Evolutionary conservation across 2,797 vertebrate genomes (phyloP).

Genomic region (Characodon lateralis): DNA sequence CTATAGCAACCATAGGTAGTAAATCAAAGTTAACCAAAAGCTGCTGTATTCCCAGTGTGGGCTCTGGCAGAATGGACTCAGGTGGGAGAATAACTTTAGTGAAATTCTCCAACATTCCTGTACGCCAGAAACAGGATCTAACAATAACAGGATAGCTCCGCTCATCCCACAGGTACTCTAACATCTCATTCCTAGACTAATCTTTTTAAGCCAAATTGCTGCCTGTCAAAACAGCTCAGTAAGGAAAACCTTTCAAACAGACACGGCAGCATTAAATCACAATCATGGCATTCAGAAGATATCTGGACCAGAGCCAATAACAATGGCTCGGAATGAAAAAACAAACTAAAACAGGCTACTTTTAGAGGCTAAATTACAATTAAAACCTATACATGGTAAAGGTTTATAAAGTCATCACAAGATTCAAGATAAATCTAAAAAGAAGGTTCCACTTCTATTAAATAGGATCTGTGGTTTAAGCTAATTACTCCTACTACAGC

Average conservation of each 20-base stretch:
- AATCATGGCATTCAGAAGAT: slow-evolving; percentile 59
- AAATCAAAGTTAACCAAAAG: slow-evolving; percentile 47
- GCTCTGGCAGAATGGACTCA: slow-evolving; percentile 24
- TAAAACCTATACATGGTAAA: background rate
- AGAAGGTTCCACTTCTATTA: background rate
- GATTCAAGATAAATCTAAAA: background rate
- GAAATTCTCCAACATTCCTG: slow-evolving; percentile 67
- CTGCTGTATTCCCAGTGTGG: slow-evolving; percentile 15
- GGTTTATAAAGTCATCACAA: background rate
- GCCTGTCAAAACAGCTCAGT: slow-evolving; percentile 77
- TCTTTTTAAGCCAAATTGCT: slow-evolving; percentile 77
- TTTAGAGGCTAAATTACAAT: slow-evolving; percentile 8
- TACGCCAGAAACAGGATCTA: slow-evolving; percentile 68
- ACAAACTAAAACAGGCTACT: background rate
- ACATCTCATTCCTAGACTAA: slow-evolving; percentile 71
- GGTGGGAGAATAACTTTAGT: slow-evolving; percentile 32
- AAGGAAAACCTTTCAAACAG: slow-evolving; percentile 70
- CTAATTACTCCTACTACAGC: background rate
- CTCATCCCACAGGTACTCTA: slow-evolving; percentile 69
- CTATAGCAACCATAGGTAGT: slow-evolving; percentile 55
- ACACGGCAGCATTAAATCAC: slow-evolving; percentile 68
- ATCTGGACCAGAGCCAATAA: slow-evolving; percentile 57
- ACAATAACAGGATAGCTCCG: slow-evolving; percentile 57
- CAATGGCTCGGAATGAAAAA: slow-evolving; percentile 29
- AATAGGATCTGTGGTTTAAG: slow-evolving; percentile 11